Conservation (phyloP, 1,140 invertebrate genomes). For the Sinonovacula constricta region DNA sequence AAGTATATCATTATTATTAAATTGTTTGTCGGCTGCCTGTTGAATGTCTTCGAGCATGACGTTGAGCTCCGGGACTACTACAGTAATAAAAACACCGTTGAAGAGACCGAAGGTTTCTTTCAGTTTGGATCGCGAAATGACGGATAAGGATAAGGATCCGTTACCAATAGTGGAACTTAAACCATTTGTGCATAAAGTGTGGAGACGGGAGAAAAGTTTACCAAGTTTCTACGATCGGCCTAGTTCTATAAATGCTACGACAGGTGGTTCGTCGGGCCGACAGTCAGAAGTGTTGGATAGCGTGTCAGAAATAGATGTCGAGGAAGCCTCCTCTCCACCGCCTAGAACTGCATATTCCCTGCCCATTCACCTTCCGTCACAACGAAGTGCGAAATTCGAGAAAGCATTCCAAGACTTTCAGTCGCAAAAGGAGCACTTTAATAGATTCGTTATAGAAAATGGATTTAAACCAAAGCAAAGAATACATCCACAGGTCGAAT, state of each 20-base stretch:
- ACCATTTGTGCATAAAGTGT: conserved; percentile 64
- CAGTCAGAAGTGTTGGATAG: conserved; percentile 50
- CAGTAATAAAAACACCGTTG: neutral
- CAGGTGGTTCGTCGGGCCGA: neutral
- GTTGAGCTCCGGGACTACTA: conserved; percentile 22
- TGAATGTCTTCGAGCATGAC: neutral
- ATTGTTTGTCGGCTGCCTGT: neutral
- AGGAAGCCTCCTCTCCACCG: conserved; percentile 50
- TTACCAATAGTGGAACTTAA: conserved; percentile 64
- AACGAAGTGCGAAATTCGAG: conserved; percentile 14
- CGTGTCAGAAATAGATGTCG: conserved; percentile 25
- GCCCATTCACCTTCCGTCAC: conserved; percentile 1
- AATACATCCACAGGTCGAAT: conserved; percentile 53
- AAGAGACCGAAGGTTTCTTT: conserved; percentile 37
- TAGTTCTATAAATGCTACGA: conserved; percentile 24
- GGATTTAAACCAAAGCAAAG: conserved; percentile 27
- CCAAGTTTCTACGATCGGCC: conserved; percentile 49
- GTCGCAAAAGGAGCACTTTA: conserved; percentile 36
- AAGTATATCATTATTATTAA: neutral
- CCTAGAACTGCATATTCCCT: conserved; percentile 33
- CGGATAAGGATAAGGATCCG: conserved; percentile 42
- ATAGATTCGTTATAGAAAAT: conserved; percentile 42
- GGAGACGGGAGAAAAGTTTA: conserved; percentile 62
- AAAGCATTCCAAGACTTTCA: conserved; percentile 30
- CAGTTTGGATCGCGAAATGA: conserved; percentile 6